Evolutionary conservation across 2,113 vertebrate genomes (phyloP).

Genomic region (Toxostoma redivivum): DNA sequence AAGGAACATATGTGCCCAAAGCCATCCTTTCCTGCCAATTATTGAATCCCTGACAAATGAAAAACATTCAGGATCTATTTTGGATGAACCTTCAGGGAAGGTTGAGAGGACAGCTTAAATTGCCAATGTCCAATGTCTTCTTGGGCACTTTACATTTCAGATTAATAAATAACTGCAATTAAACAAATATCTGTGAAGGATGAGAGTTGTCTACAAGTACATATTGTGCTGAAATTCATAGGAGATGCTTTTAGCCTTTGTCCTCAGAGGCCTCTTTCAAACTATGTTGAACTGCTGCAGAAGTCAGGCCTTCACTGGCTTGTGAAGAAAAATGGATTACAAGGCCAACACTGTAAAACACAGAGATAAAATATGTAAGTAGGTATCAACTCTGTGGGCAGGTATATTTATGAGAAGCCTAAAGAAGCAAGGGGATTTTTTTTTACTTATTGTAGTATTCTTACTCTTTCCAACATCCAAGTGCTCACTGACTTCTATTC

Average conservation of each 20-base stretch:
- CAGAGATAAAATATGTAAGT: background rate
- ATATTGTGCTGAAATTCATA: background rate
- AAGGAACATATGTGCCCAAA: background rate
- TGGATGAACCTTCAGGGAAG: background rate
- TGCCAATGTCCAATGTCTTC: background rate
- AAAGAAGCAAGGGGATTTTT: background rate
- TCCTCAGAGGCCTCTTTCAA: background rate
- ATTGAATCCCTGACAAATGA: background rate
- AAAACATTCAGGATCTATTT: background rate
- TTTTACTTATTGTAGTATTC: background rate
- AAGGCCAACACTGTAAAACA: background rate
- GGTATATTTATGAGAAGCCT: background rate
- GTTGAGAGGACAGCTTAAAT: background rate
- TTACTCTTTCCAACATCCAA: background rate
- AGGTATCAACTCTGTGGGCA: background rate
- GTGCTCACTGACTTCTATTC: background rate
- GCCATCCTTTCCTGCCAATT: constrained; percentile 6
- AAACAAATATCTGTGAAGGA: background rate
- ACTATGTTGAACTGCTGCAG: background rate
- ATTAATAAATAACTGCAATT: constrained; percentile 5
- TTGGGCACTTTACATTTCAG: background rate
- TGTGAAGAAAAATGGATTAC: background rate
- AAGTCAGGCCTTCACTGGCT: background rate
- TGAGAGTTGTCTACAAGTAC: background rate
- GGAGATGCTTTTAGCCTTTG: background rate